Evolutionary conservation across 2,888 invertebrate species (phyloP).

Genomic region (Nysson spinosus): DNA sequence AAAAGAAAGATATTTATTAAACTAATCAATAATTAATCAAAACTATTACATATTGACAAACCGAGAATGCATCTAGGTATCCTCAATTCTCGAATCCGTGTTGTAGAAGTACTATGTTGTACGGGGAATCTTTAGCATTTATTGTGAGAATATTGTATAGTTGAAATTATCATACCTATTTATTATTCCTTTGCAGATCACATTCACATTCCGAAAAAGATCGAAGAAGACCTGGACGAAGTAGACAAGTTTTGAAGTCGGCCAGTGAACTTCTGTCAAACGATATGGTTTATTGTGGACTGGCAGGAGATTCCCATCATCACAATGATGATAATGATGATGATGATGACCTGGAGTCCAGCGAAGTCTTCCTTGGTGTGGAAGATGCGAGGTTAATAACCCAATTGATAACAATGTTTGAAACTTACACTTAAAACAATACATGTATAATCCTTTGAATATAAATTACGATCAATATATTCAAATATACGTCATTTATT

Average conservation of each 20-base stretch:
- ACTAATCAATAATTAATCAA: too few relatives aligned
- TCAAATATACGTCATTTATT: neutral
- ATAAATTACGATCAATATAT: neutral
- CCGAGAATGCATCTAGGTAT: too few relatives aligned
- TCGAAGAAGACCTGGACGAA: slow-evolving; percentile 56
- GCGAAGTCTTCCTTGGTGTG: slow-evolving; percentile 82
- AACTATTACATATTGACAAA: too few relatives aligned
- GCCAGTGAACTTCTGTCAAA: slow-evolving; percentile 73
- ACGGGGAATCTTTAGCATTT: neutral
- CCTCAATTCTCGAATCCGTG: too few relatives aligned
- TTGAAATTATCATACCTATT: too few relatives aligned
- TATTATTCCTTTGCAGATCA: slow-evolving; percentile 51
- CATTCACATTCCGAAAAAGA: slow-evolving; percentile 73
- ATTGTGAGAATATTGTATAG: neutral
- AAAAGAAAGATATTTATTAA: too few relatives aligned
- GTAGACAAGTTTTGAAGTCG: slow-evolving; percentile 69
- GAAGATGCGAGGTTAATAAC: slow-evolving; percentile 76
- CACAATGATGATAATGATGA: slow-evolving; percentile 56
- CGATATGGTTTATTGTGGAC: slow-evolving; percentile 71
- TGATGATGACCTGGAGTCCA: slow-evolving; percentile 70
- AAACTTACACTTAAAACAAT: too few relatives aligned
- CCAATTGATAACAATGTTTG: neutral
- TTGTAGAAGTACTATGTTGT: too few relatives aligned
- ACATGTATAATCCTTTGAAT: neutral
- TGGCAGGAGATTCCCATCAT: slow-evolving; percentile 46